Base-by-base conservation (phyloP, 2,113 vertebrate genomes). In the Anguilla rostrata region DNA sequence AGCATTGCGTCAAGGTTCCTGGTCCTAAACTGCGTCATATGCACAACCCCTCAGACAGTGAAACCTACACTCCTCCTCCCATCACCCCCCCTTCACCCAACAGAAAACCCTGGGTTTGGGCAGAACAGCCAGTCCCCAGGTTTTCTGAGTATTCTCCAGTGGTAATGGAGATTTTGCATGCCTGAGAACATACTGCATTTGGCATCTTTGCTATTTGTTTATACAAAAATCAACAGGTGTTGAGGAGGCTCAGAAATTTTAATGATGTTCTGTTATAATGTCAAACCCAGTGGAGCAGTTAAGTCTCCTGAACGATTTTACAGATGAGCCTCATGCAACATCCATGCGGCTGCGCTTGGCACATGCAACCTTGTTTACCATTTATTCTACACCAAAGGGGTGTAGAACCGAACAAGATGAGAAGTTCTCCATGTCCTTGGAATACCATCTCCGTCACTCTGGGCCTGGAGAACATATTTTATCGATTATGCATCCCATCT, bases 351-450 rank as follows among this genome's bases (percentile, higher is more conserved):
- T 66, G 18, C 18, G 22, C 22, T 20, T 66, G 18, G 11, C 60
- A 20, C 22, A 26, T 26, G 18, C 18, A 1, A 26, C 60, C 22
- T 66, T 75, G 71, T 75, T 75, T 75, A 75, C 71, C 60, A 66
- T 66, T 66, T 66, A 46, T 8, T 4, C 22, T 20, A 66, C 20
- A 20, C 60, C 0, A 46, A 4, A 20, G 60, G 60, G 18, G 20
- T 66, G 60, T 66, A 20, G 60, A 66, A 26, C 71, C 11, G 60
- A 66, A 66, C 18, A 22, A 20, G 22, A 20, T 9, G n/a, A 75
- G 63, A 22, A 71, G 71, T 75, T 75, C 71, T 75, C 71, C 26
- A n/a, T 75, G 71, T 75, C 71, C 71, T 75, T 34, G n/a, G 71
- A 34, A n/a, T 12, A 75, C 71, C 29, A 9, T 75, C 26, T 34